These are phyloP conservation scores for Hirundo rustica DNA, from an alignment of 2,797 vertebrate species.

Conservation along the genomic window DNA sequence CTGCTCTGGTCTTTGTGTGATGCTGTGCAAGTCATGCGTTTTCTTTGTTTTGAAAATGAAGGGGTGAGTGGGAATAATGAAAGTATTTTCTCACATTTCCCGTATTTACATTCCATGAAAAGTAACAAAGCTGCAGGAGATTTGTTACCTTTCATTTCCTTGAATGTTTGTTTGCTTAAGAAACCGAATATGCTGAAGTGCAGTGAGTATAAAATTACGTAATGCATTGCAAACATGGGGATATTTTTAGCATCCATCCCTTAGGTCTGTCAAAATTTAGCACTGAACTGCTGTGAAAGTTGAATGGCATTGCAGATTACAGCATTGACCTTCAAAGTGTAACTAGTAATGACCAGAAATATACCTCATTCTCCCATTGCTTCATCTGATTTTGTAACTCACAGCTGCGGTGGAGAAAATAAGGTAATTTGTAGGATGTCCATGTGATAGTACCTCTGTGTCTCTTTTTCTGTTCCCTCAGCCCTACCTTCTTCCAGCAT, in stretches of 20 bases:
- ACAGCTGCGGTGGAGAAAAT: neutral
- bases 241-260: conserved; percentile 19
- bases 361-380: neutral
- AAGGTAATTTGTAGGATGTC: neutral
- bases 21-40: neutral
- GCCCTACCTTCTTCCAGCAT: neutral
- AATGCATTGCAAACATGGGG: neutral
- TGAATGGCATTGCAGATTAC: neutral
- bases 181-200: neutral
- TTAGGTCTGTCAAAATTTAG: neutral
- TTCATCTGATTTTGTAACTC: neutral
- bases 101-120: conserved; percentile 2
- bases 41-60: conserved; percentile 7
- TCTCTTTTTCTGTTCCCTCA: neutral
- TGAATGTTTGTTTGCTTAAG: conserved; percentile 14
- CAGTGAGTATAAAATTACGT: neutral
- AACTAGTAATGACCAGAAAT: neutral
- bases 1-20: neutral
- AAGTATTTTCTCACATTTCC: neutral
- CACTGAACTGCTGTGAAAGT: neutral
- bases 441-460: neutral
- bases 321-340: neutral
- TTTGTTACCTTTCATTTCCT: conserved; percentile 8
- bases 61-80: neutral
- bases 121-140: conserved; percentile 1